Evolutionary conservation across 2,113 vertebrate species (phyloP).

Genomic region (Emberiza fucata): DNA sequence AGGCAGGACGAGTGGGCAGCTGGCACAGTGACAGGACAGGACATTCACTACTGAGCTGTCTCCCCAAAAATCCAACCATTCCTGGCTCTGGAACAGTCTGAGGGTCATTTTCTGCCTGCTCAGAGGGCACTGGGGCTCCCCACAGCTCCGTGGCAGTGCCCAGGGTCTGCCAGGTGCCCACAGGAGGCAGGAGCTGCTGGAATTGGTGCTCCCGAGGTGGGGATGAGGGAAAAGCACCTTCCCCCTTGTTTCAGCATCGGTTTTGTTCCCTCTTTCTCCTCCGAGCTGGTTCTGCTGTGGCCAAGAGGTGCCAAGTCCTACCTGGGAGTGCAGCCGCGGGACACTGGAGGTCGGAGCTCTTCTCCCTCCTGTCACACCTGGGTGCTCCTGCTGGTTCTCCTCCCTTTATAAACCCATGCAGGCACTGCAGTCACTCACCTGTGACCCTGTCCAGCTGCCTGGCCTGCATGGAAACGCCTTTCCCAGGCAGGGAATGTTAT

Average conservation of each 20-base stretch:
- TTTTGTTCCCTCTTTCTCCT: not conserved
- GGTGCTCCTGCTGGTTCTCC: not conserved
- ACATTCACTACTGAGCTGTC: not conserved
- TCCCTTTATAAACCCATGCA: not conserved
- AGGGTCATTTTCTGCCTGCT: not conserved
- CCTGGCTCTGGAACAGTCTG: not conserved
- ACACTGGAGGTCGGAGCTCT: not conserved
- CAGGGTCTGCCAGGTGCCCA: not conserved
- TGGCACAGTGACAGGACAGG: not conserved
- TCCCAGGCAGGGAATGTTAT: not conserved
- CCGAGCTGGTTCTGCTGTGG: not conserved
- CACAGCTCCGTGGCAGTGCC: not conserved
- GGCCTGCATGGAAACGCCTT: not conserved
- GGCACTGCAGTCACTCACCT: not conserved
- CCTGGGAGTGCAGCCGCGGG: not conserved
- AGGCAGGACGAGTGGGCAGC: not conserved
- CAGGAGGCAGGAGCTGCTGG: not conserved
- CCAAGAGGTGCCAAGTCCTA: not conserved
- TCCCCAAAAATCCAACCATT: not conserved
- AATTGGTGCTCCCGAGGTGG: rapidly evolving
- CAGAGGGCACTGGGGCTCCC: not conserved
- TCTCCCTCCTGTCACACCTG: not conserved
- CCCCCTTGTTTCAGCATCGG: not conserved
- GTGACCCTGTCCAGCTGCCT: not conserved
- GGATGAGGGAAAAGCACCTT: not conserved